These are phyloP conservation scores for Choristoneura rosaceana DNA, from an alignment of 2,888 invertebrate species.

Conservation along the genomic window DNA sequence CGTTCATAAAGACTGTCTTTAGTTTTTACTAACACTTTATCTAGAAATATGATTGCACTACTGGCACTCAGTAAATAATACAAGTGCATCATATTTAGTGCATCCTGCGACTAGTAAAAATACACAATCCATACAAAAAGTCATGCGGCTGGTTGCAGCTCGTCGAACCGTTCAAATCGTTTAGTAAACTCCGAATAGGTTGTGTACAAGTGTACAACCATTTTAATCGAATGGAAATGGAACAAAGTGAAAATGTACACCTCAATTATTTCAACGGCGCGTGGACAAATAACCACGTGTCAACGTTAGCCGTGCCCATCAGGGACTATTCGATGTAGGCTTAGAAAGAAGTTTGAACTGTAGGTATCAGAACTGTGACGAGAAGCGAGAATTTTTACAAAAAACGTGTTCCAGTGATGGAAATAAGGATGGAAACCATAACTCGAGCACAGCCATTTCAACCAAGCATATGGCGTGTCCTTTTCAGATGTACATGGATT, in stretches of 20 bases:
- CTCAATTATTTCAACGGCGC: slow-evolving; percentile 82
- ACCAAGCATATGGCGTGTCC: no score
- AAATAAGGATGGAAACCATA: no score
- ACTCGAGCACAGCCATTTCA: no score
- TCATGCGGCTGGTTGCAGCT: slow-evolving; percentile 67
- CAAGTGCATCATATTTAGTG: not conserved
- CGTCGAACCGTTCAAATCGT: slow-evolving; percentile 83
- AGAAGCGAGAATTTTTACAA: no score
- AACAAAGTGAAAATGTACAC: slow-evolving; percentile 86
- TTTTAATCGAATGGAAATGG: slow-evolving; percentile 85
- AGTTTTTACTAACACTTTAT: no score
- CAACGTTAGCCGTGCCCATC: slow-evolving; percentile 61
- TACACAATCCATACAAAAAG: slow-evolving; percentile 57
- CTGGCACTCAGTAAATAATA: no score
- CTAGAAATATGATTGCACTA: no score
- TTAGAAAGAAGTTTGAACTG: not conserved
- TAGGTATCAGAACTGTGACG: not conserved
- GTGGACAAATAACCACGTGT: slow-evolving; percentile 79
- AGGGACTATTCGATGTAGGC: slow-evolving; percentile 29
- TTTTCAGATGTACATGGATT: no score
- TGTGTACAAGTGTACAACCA: slow-evolving; percentile 82
- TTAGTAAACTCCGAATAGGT: slow-evolving; percentile 84
- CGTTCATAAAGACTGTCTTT: no score
- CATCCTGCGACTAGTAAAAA: slow-evolving; percentile 18
- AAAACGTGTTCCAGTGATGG: no score